Percentiles rank a stretch among this genome's conserved stretches.
Conservation (phyloP, 2,113 vertebrate genomes). For the Scatophagus argus region DNA sequence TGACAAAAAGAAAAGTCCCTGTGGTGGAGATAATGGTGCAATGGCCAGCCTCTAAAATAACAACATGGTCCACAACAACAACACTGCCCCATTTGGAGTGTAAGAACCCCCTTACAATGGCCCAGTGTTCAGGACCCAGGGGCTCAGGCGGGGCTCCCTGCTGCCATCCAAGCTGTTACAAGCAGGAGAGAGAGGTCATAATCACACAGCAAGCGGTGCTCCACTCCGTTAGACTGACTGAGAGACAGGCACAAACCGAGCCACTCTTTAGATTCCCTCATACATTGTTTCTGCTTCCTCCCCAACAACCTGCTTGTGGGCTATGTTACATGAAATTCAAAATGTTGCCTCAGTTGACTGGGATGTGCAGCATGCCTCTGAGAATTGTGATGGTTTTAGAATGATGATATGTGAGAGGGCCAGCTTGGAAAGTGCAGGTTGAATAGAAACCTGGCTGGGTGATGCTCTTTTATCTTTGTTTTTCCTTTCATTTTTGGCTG, state of each 20-base stretch:
- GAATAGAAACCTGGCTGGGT: slow-evolving; percentile 19
- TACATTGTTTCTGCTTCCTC: neutral
- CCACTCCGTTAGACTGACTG: slow-evolving; percentile 12
- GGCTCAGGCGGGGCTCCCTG: slow-evolving; percentile 69
- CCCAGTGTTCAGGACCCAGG: slow-evolving; percentile 72
- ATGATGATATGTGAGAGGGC: slow-evolving; percentile 5
- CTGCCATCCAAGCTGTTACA: slow-evolving; percentile 67
- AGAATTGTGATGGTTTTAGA: slow-evolving; percentile 2
- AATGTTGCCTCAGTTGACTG: slow-evolving; percentile 42
- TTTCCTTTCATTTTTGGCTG: slow-evolving; percentile 33
- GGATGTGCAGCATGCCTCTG: slow-evolving; percentile 4
- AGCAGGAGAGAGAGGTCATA: slow-evolving; percentile 66
- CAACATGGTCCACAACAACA: slow-evolving; percentile 77
- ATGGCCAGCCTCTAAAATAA: slow-evolving; percentile 77
- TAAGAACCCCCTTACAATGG: slow-evolving; percentile 75
- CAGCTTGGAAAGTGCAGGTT: slow-evolving; percentile 14
- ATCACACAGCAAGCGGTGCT: slow-evolving; percentile 57
- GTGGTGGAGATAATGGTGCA: slow-evolving; percentile 61
- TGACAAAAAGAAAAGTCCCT: slow-evolving; percentile 50
- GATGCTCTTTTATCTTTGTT: slow-evolving; percentile 32
- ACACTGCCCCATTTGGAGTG: slow-evolving; percentile 72
- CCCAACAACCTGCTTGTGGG: neutral
- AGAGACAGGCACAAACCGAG: slow-evolving; percentile 12
- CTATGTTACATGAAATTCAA: neutral
- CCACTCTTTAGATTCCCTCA: slow-evolving; percentile 13